Percentiles rank a stretch among this genome's conserved stretches.
Evolutionary conservation across 2,888 invertebrate species (phyloP).

Genomic region (Drosophila siamana): DNA sequence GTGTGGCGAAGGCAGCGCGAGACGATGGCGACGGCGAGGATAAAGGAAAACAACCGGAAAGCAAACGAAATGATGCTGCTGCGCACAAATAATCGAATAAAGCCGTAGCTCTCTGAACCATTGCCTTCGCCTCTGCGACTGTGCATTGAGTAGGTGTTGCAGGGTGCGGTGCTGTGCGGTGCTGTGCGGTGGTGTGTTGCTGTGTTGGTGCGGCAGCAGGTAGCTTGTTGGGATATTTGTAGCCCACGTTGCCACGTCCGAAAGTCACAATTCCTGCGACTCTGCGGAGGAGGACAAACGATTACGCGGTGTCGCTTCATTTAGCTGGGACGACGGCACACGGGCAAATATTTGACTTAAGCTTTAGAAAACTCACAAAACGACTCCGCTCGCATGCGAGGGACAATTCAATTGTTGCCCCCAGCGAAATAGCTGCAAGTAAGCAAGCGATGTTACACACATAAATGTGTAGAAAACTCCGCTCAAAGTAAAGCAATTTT

Average conservation of each 20-base stretch:
- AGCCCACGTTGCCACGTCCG: slow-evolving; percentile 5
- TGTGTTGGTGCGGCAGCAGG: too few relatives aligned
- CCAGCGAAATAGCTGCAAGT: too few relatives aligned
- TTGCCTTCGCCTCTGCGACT: neutral
- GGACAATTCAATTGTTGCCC: slow-evolving; percentile 6
- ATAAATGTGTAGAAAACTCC: too few relatives aligned
- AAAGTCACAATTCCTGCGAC: slow-evolving; percentile 15
- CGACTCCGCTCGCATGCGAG: slow-evolving; percentile 26
- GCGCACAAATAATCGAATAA: slow-evolving; percentile 78
- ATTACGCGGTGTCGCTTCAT: slow-evolving; percentile 72
- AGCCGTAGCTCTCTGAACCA: slow-evolving; percentile 31
- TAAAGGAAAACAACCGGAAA: slow-evolving; percentile 73
- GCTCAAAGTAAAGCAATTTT: too few relatives aligned
- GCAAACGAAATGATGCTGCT: slow-evolving; percentile 74
- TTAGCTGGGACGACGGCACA: slow-evolving; percentile 40
- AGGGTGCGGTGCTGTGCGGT: too few relatives aligned
- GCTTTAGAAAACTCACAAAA: slow-evolving; percentile 41
- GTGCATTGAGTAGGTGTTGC: neutral
- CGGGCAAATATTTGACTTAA: slow-evolving; percentile 68
- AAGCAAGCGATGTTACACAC: too few relatives aligned
- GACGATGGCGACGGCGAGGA: slow-evolving; percentile 27
- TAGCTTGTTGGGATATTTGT: neutral
- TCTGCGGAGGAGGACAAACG: slow-evolving; percentile 34
- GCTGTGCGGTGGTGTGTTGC: too few relatives aligned
- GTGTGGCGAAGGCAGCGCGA: slow-evolving; percentile 41